A percentile compares a stretch with the other conserved stretches of the same genome.
Evolutionary conservation across 2,797 vertebrate species (phyloP).

Genomic region (Pipistrellus kuhlii): DNA sequence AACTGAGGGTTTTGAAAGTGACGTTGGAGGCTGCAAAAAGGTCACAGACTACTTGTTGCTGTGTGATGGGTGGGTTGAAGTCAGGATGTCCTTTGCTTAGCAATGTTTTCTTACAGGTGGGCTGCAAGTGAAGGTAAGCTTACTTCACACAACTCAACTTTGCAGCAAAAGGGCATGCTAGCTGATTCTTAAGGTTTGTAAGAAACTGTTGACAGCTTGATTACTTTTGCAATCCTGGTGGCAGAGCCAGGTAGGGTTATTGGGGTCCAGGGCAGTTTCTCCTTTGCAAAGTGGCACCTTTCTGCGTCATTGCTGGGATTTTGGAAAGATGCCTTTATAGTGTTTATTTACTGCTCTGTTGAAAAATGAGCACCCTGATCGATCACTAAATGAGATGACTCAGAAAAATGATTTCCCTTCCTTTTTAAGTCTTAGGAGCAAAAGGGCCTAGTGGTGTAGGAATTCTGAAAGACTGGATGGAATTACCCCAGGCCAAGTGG

Average conservation of each 20-base stretch:
- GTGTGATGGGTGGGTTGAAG: not conserved
- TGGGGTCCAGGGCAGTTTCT: not conserved
- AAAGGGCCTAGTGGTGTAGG: not conserved
- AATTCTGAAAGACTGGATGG: not conserved
- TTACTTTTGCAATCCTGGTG: not conserved
- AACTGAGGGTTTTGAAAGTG: not conserved
- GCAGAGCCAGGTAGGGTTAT: not conserved
- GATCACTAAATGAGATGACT: not conserved
- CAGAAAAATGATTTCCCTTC: constrained; percentile 3
- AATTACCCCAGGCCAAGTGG: constrained; percentile 59
- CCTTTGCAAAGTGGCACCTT: not conserved
- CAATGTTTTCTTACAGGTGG: not conserved
- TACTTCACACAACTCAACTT: not conserved
- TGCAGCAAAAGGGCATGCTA: not conserved
- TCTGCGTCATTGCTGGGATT: not conserved
- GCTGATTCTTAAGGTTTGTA: constrained; percentile 10
- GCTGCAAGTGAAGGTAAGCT: not conserved
- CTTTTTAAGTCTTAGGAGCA: not conserved
- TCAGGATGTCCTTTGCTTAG: not conserved
- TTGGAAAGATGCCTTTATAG: constrained; percentile 1
- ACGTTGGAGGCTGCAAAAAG: not conserved
- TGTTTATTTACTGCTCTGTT: constrained; percentile 26
- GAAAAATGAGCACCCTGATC: not conserved
- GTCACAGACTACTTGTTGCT: not conserved
- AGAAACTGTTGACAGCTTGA: constrained; percentile 2